Percentiles rank a stretch among this genome's conserved stretches.
Evolutionary conservation across 2,888 invertebrate genomes (phyloP).

Genomic region (Ophion obscuratus): DNA sequence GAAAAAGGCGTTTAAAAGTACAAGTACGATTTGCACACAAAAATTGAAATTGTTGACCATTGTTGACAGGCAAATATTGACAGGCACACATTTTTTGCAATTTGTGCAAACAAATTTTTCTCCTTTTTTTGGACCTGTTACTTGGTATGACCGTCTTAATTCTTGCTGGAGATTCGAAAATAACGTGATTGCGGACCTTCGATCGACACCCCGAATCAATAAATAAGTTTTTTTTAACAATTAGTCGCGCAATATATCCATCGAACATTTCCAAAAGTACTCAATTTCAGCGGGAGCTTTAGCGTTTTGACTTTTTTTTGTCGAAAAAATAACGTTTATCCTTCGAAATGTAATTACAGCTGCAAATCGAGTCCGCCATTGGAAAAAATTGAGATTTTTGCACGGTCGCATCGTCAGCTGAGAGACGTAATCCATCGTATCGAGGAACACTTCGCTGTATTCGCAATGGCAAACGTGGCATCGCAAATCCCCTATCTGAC

Average conservation of each 20-base stretch:
- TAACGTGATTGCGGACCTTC: not conserved
- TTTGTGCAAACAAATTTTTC: too few species aligned
- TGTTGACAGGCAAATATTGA: too few species aligned
- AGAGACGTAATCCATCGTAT: slow-evolving; percentile 25
- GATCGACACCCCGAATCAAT: not conserved
- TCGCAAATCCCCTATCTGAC: not conserved
- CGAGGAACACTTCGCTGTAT: slow-evolving; percentile 26
- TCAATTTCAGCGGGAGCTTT: not conserved
- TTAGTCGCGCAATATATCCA: not conserved
- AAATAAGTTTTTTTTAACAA: too few species aligned
- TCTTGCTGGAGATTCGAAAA: not conserved
- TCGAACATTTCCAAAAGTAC: not conserved
- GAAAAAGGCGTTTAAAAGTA: too few species aligned
- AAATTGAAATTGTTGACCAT: too few species aligned
- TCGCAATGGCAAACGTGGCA: not conserved
- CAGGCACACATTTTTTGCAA: too few species aligned
- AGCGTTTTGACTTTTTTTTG: not conserved
- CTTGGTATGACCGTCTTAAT: not conserved
- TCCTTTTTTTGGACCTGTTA: too few species aligned
- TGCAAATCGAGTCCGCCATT: not conserved
- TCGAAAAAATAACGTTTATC: not conserved
- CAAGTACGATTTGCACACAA: too few species aligned
- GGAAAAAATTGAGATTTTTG: slow-evolving; percentile 27
- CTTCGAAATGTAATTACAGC: slow-evolving; percentile 21
- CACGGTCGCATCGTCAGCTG: slow-evolving; percentile 49